These are phyloP conservation scores for Campaea margaritaria DNA, from an alignment of 2,888 invertebrate genomes.

Conservation along the genomic window DNA sequence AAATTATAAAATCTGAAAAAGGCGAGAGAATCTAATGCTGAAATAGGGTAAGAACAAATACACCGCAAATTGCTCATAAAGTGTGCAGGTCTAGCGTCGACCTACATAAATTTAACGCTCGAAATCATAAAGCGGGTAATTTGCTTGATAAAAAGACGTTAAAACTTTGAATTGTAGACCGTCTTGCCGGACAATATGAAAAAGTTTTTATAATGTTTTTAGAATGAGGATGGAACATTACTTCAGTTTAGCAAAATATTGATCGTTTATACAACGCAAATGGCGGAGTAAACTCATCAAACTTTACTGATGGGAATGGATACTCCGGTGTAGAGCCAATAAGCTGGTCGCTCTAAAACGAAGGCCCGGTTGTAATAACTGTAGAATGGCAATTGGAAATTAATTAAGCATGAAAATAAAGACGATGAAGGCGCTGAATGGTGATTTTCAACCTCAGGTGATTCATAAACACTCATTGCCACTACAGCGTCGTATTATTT, in stretches of 20 bases:
- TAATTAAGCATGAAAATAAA: slow-evolving; percentile 12
- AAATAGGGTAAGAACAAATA: slow-evolving; percentile 38
- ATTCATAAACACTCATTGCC: slow-evolving; percentile 48
- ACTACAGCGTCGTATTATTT: slow-evolving; percentile 51
- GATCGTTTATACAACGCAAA: no score
- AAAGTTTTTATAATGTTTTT: no score
- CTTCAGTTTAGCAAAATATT: no score
- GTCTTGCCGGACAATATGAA: not conserved
- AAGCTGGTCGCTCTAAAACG: not conserved
- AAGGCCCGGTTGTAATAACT: slow-evolving; percentile 11
- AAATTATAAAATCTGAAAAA: slow-evolving; percentile 18
- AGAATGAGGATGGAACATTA: no score
- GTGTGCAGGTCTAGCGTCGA: slow-evolving; percentile 45
- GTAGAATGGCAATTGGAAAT: slow-evolving; percentile 1
- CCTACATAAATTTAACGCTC: slow-evolving; percentile 51
- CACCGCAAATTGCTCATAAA: slow-evolving; percentile 53
- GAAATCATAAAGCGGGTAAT: slow-evolving; percentile 48
- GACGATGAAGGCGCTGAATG: slow-evolving; percentile 12
- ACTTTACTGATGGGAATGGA: no score
- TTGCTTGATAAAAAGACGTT: slow-evolving; percentile 38
- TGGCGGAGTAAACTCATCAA: no score
- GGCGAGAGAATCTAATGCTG: slow-evolving; percentile 21
- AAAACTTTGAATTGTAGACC: not conserved
- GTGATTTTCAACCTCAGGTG: slow-evolving; percentile 44
- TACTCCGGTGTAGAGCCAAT: not conserved